These are phyloP conservation scores for Drepana falcataria DNA, from an alignment of 2,888 invertebrate genomes.

Conservation along the genomic window DNA sequence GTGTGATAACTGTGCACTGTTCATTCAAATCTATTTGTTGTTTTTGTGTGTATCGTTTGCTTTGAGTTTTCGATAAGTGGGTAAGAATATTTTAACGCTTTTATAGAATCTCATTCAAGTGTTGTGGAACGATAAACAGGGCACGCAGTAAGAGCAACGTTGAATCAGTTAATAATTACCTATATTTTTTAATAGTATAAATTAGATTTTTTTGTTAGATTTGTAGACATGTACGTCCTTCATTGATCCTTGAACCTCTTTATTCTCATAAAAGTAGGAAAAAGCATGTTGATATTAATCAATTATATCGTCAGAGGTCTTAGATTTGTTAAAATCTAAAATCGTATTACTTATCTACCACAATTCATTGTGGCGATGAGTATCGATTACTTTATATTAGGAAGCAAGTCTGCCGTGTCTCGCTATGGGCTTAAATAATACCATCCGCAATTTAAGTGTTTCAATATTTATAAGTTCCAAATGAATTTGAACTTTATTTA, in stretches of 20 bases:
- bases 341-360: neutral
- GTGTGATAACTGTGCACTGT: constrained; percentile 43
- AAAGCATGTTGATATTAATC: too few relatives aligned
- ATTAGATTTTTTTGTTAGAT: too few relatives aligned
- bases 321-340: too few relatives aligned
- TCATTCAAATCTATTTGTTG: constrained; percentile 15
- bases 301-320: too few relatives aligned
- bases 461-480: constrained; percentile 2
- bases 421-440: constrained; percentile 23
- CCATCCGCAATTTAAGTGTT: constrained; percentile 17
- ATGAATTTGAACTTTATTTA: constrained; percentile 8
- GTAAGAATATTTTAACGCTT: neutral
- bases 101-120: neutral
- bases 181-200: too few relatives aligned
- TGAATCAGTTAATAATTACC: too few relatives aligned
- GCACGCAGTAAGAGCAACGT: neutral
- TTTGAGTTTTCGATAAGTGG: neutral
- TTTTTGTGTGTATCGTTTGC: constrained; percentile 16
- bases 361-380: constrained; percentile 3
- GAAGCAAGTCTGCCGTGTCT: constrained; percentile 23
- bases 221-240: too few relatives aligned
- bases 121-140: neutral
- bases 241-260: too few relatives aligned
- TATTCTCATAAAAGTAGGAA: too few relatives aligned
- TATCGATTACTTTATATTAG: constrained; percentile 32